phyloP scores from a whole-genome alignment of 2,113 vertebrate genomes.

The Eptesicus fuscus region DNA sequence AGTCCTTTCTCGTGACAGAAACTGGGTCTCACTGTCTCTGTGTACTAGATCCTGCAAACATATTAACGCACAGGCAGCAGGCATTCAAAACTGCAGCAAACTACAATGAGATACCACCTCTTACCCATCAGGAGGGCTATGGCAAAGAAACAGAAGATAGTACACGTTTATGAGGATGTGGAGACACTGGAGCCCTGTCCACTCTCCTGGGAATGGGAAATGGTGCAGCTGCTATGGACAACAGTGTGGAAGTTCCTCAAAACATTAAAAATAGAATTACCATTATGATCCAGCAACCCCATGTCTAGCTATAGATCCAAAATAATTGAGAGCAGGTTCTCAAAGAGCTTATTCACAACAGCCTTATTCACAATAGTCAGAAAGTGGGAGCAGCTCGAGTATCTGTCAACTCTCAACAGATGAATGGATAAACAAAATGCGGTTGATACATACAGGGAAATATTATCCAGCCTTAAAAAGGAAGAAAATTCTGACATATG shows the following conservation, averaged over 20 bases:
- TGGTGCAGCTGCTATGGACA: background rate
- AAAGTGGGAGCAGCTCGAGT: background rate
- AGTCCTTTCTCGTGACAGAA: background rate
- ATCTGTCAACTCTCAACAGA: background rate
- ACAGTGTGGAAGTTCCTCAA: background rate
- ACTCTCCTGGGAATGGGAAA: background rate
- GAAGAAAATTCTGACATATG: background rate
- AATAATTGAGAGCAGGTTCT: background rate
- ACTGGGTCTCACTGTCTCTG: background rate
- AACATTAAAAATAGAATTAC: background rate
- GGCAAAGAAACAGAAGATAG: background rate
- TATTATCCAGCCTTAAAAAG: background rate
- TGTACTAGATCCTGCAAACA: background rate
- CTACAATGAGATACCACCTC: background rate
- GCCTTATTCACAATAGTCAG: background rate
- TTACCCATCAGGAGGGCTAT: no score
- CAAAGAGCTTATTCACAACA: background rate
- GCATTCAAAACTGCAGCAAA: background rate
- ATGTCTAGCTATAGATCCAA: background rate
- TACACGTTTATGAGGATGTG: background rate
- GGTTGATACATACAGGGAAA: background rate
- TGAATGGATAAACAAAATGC: background rate
- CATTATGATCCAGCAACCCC: background rate
- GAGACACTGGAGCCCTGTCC: background rate
- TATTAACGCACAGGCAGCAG: rapidly evolving